Percentiles rank a stretch among this genome's conserved stretches.
phyloP scores from a whole-genome alignment of 2,113 vertebrate species.

The Campylorhamphus procurvoides region DNA sequence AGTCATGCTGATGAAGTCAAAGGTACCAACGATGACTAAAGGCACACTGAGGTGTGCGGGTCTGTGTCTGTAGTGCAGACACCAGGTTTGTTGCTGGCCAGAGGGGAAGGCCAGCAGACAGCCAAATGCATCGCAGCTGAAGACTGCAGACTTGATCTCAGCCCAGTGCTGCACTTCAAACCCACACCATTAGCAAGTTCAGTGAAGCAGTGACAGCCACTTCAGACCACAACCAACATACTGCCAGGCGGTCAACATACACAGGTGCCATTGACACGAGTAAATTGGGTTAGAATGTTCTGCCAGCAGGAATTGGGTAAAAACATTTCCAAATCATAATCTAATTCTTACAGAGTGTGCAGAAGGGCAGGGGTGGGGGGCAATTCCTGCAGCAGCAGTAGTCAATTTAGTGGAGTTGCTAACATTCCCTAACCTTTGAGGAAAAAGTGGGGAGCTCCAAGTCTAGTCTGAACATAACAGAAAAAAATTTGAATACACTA shows the following conservation, averaged over 20 bases:
- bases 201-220: background rate
- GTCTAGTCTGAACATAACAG: background rate
- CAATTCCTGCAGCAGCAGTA: background rate
- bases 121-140: rapidly evolving
- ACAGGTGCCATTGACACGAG: rapidly evolving
- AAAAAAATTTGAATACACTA: background rate
- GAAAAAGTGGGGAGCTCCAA: background rate
- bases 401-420: background rate
- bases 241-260: background rate
- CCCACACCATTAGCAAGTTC: background rate
- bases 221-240: too few species aligned
- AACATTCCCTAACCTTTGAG: background rate
- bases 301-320: background rate
- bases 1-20: rapidly evolving
- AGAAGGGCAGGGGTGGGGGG: background rate
- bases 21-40: background rate
- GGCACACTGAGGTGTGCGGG: rapidly evolving
- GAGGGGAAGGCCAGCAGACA: background rate
- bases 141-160: background rate
- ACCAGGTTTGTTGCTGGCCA: rapidly evolving
- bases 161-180: background rate
- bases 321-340: background rate
- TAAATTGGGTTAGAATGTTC: background rate
- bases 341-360: background rate
- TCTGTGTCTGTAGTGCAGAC: background rate